Conservation (phyloP, 2,888 invertebrate genomes). For the Brachypalpus laphriformis region DNA sequence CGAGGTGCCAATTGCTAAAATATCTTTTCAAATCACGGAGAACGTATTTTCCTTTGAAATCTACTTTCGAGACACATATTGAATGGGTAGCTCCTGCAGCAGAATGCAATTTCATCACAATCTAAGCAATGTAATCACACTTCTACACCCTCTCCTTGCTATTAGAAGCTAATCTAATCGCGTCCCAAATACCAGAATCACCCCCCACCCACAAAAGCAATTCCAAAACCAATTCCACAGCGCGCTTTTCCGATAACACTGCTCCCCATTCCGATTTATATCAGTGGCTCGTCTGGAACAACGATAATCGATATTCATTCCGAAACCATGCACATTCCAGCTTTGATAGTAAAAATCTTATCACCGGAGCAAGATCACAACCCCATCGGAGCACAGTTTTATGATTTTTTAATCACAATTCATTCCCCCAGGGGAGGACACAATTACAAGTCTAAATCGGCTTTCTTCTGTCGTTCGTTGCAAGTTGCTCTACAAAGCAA, state of each 20-base stretch:
- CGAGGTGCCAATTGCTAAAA: too few species aligned
- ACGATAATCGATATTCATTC: constrained; percentile 47
- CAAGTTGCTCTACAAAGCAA: background rate
- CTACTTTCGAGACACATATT: too few species aligned
- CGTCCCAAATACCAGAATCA: constrained; percentile 14
- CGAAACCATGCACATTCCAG: background rate
- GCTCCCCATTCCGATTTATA: constrained; percentile 10
- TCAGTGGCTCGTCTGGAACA: constrained; percentile 14
- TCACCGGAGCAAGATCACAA: constrained; percentile 36
- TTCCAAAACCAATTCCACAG: constrained; percentile 47
- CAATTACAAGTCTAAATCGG: background rate
- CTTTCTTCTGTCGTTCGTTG: background rate
- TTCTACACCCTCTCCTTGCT: background rate
- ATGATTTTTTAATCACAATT: constrained; percentile 19
- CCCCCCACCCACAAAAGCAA: background rate
- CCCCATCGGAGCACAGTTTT: constrained; percentile 37
- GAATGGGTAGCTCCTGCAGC: background rate
- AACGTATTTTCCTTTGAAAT: too few species aligned
- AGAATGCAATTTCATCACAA: constrained; percentile 27
- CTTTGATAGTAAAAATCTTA: constrained; percentile 9
- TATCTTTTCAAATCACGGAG: too few species aligned
- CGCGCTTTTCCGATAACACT: constrained; percentile 38
- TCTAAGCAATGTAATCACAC: constrained; percentile 13
- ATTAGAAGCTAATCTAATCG: constrained; percentile 49
- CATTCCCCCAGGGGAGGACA: background rate